Evolutionary conservation across 1,140 invertebrate species (phyloP), one percentile per base, ranked within the genome.

Genomic region (Euborellia annulipes): DNA sequence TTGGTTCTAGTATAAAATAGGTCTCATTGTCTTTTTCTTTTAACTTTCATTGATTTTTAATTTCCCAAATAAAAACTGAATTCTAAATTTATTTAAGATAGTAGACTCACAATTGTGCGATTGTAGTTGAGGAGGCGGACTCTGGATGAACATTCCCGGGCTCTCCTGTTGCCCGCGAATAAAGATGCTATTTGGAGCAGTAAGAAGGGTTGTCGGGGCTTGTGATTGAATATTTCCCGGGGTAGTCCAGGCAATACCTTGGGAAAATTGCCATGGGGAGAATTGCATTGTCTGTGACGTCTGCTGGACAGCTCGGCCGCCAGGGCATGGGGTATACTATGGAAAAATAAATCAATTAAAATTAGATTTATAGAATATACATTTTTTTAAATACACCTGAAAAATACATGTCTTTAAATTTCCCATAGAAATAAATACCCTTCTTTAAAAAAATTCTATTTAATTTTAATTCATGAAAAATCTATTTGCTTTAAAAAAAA

Each of bases 61-160:
- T n/a, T n/a, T n/a, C n/a, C n/a, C n/a, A n/a, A n/a, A n/a, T n/a
- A n/a, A n/a, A n/a, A n/a, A n/a, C n/a, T n/a, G n/a, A n/a, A n/a
- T n/a, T n/a, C n/a, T n/a, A n/a, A n/a, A n/a, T n/a, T n/a, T n/a
- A n/a, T n/a, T n/a, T n/a, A n/a, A n/a, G n/a, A n/a, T n/a, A n/a
- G n/a, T n/a, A 21, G 18, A 64, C 64, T 65, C 55, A 74, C 73
- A 67, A 63, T 76, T 76, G 48, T 77, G 75, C 13, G 72, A 64
- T 45, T 73, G 67, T 16, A 72, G 60, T 0, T 65, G 57, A 17
- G 70, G 69, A 50, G 82, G 82, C 9, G 82, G 78, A 57, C 78
- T 82, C 56, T 87, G 85, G 52, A 91, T 87, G 53, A 85, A 87
- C 80, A 91, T 88, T 40, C 69, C 65, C n/a, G 69, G 65, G 13